phyloP scores from a whole-genome alignment of 2,888 invertebrate species.

The Muscina levida region DNA sequence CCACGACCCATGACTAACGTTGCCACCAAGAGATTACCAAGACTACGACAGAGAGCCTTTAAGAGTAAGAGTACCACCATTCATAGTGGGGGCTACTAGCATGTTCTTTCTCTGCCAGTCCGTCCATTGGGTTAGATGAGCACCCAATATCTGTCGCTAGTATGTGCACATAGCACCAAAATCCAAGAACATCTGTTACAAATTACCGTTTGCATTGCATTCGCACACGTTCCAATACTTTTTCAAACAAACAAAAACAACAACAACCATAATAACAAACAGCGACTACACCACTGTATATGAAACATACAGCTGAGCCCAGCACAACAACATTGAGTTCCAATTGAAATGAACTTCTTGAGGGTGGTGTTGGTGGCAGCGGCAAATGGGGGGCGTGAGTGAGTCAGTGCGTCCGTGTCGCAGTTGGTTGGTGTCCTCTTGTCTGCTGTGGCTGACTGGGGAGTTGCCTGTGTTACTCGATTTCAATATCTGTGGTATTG shows the following conservation, averaged over 20 bases:
- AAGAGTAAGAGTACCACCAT: not conserved
- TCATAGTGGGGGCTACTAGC: slow-evolving; percentile 9
- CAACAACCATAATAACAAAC: too few relatives aligned
- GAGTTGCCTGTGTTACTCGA: not conserved
- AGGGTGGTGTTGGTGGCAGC: not conserved
- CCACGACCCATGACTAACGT: slow-evolving; percentile 23
- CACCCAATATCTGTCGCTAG: too few relatives aligned
- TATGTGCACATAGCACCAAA: slow-evolving; percentile 5
- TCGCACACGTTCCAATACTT: slow-evolving; percentile 31
- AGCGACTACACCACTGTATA: too few relatives aligned
- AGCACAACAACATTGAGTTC: not conserved
- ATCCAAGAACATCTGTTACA: slow-evolving; percentile 59
- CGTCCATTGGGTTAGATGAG: not conserved
- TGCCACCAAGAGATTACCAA: not conserved
- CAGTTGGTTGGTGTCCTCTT: not conserved
- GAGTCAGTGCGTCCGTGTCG: slow-evolving; percentile 10
- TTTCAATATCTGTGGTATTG: not conserved
- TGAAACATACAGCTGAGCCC: slow-evolving; percentile 7
- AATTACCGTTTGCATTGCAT: slow-evolving; percentile 57
- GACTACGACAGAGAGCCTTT: not conserved
- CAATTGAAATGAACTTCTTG: slow-evolving; percentile 22
- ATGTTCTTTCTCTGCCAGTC: not conserved
- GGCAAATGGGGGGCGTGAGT: not conserved
- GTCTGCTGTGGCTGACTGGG: not conserved
- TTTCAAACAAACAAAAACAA: too few relatives aligned